Percentiles rank a stretch among this genome's conserved stretches.
Evolutionary conservation across 2,113 vertebrate species (phyloP).

Genomic region (Hirundichthys speculiger): DNA sequence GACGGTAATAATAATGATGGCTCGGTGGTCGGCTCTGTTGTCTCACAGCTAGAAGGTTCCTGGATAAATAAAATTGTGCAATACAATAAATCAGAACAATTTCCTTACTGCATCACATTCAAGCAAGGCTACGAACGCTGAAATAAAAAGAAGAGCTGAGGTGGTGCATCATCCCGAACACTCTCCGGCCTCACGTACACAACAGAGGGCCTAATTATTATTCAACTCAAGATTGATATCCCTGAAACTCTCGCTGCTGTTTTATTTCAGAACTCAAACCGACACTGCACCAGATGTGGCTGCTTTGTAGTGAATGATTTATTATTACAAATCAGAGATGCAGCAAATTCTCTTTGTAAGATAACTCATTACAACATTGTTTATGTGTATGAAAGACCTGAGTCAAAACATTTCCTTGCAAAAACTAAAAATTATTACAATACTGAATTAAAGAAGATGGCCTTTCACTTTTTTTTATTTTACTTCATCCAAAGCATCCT

Average conservation of each 20-base stretch:
- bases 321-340: conserved; percentile 8
- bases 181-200: too few species aligned
- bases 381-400: not conserved
- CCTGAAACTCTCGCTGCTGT: not conserved
- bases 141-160: too few species aligned
- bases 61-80: too few species aligned
- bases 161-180: too few species aligned
- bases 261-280: not conserved
- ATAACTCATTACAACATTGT: not conserved
- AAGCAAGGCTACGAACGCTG: too few species aligned
- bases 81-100: too few species aligned
- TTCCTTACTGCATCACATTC: too few species aligned
- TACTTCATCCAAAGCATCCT: not conserved
- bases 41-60: too few species aligned
- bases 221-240: not conserved
- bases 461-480: not conserved
- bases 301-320: conserved; percentile 12
- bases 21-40: too few species aligned
- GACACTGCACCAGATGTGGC: not conserved
- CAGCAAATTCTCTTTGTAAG: not conserved
- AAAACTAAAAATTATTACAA: not conserved
- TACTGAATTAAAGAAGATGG: conserved; percentile 1
- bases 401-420: not conserved
- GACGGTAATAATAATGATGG: too few species aligned
- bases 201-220: not conserved